Conservation (phyloP, 2,113 vertebrate species). For the Poeciliopsis retropinna region DNA sequence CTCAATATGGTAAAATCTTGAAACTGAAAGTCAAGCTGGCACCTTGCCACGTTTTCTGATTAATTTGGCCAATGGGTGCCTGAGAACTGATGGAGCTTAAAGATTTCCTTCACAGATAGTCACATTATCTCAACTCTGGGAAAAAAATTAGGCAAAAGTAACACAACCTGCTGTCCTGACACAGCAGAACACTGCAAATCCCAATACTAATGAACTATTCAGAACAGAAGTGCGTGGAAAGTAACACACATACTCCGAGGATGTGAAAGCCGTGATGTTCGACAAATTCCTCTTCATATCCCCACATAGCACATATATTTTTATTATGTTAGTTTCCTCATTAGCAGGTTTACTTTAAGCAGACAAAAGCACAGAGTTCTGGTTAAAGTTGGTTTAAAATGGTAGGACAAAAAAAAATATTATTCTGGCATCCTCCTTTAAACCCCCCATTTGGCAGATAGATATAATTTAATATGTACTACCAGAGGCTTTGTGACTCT, state of each 20-base stretch:
- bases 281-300: background rate
- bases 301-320: background rate
- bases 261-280: no score
- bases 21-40: background rate
- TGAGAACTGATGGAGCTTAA: background rate
- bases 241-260: background rate
- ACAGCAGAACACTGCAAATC: background rate
- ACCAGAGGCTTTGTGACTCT: background rate
- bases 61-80: background rate
- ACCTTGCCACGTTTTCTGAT: background rate
- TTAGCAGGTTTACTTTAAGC: background rate
- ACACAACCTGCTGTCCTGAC: background rate
- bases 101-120: background rate
- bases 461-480: background rate
- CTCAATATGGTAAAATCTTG: background rate
- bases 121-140: background rate
- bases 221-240: background rate
- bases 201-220: background rate
- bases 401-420: background rate
- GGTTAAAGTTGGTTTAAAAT: no score
- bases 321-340: background rate
- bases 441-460: background rate
- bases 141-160: background rate
- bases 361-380: no score
- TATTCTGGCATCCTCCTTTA: background rate